Percentiles rank a stretch among this genome's conserved stretches.
phyloP scores from a whole-genome alignment of 2,113 vertebrate species.

The Pitta sordida region DNA sequence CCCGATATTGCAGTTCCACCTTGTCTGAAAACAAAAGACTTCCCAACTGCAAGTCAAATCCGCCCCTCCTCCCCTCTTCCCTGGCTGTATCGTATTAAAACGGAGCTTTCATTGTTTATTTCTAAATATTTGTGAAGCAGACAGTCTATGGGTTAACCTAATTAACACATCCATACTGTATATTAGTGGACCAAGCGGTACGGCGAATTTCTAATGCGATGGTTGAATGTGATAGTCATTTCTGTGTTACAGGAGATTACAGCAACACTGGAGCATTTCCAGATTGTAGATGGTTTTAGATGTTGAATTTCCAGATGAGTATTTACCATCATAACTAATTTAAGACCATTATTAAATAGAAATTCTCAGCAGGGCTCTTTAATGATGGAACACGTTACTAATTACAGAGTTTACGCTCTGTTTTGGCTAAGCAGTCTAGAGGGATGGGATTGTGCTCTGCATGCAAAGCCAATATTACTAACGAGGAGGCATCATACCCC shows the following conservation, averaged over 20 bases:
- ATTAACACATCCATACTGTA: conserved; percentile 70
- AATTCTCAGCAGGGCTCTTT: conserved; percentile 77
- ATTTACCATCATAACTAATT: conserved; percentile 81
- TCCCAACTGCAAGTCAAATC: background rate
- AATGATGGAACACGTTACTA: conserved; percentile 71
- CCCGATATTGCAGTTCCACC: background rate
- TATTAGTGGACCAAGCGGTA: conserved; percentile 61
- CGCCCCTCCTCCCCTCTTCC: background rate
- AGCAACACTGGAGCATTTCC: conserved; percentile 73
- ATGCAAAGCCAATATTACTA: conserved; percentile 69
- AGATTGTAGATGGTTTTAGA: conserved; percentile 68
- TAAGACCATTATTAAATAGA: conserved; percentile 76
- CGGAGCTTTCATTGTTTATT: conserved; percentile 58
- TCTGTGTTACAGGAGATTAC: conserved; percentile 71
- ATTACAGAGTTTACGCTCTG: conserved; percentile 69
- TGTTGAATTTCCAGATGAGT: conserved; percentile 75
- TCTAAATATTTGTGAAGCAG: conserved; percentile 73
- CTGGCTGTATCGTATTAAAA: conserved; percentile 5
- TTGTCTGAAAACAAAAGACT: conserved; percentile 54
- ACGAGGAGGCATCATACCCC: conserved; percentile 47
- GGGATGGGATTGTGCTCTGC: conserved; percentile 57
- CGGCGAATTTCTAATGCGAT: conserved; percentile 59
- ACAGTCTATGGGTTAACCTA: conserved; percentile 69
- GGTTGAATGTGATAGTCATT: conserved; percentile 62
- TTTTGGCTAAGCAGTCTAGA: conserved; percentile 68